A percentile compares a stretch with the other conserved stretches of the same genome.
These are phyloP conservation scores for Acanthosepion pharaonis DNA, from an alignment of 2,888 invertebrate species.

Conservation along the genomic window DNA sequence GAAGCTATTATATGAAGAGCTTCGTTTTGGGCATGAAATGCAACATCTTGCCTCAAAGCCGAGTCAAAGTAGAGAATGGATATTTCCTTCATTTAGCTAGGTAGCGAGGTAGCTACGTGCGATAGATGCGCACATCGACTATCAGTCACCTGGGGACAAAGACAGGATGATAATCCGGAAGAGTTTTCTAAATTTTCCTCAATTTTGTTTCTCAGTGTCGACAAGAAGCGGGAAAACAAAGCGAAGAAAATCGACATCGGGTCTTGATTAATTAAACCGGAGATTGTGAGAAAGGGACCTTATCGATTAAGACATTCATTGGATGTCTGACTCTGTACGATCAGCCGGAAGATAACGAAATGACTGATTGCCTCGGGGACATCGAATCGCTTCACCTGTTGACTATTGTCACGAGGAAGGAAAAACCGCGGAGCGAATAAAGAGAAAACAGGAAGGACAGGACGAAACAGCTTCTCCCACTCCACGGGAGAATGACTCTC, in stretches of 20 bases:
- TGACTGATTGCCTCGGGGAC: neutral
- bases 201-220: neutral
- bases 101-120: no score
- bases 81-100: no score
- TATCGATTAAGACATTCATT: slow-evolving; percentile 6
- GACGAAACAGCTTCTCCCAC: no score
- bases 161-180: neutral
- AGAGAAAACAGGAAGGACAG: no score
- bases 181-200: neutral
- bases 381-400: neutral
- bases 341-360: neutral
- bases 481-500: no score
- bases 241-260: neutral
- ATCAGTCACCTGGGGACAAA: neutral
- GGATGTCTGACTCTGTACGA: neutral
- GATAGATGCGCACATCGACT: no score
- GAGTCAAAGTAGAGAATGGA: no score
- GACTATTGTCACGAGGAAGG: neutral
- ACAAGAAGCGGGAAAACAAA: neutral
- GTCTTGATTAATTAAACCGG: neutral
- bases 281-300: neutral
- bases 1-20: no score
- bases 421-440: neutral
- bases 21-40: no score
- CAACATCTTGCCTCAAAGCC: no score